Conservation (phyloP, 2,888 invertebrate species). For the Brachypterus glaber region DNA sequence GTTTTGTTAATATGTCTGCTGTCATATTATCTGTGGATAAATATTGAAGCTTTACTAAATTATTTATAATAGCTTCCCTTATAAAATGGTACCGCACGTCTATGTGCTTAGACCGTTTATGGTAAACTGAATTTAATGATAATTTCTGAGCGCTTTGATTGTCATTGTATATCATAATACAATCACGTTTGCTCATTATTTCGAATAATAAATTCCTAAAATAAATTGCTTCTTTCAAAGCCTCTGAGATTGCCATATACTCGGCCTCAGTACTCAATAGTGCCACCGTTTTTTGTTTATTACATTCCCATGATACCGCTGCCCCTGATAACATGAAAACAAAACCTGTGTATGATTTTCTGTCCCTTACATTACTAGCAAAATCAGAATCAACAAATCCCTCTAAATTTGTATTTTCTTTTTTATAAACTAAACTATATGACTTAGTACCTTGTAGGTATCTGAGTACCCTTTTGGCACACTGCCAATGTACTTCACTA, state of each 20-base stretch:
- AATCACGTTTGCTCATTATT: slow-evolving; percentile 6
- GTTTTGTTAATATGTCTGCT: neutral
- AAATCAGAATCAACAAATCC: slow-evolving; percentile 17
- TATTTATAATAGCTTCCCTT: neutral
- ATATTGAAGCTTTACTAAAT: neutral
- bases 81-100: slow-evolving; percentile 16
- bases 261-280: slow-evolving; percentile 16
- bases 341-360: slow-evolving; percentile 18
- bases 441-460: no score
- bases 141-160: slow-evolving; percentile 20
- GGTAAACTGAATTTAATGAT: slow-evolving; percentile 22
- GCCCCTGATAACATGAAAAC: slow-evolving; percentile 11
- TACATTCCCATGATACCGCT: slow-evolving; percentile 13
- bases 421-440: no score
- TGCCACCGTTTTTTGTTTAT: slow-evolving; percentile 16
- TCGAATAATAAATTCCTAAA: slow-evolving; percentile 10
- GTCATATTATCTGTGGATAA: neutral
- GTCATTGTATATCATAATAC: slow-evolving; percentile 15
- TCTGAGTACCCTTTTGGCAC: slow-evolving; percentile 16
- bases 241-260: slow-evolving; percentile 14
- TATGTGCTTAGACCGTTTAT: slow-evolving; percentile 20
- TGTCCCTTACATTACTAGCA: slow-evolving; percentile 6
- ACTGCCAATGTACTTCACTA: slow-evolving; percentile 16
- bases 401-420: no score
- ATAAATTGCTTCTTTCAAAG: slow-evolving; percentile 13